Percentiles rank a stretch among this genome's conserved stretches.
Evolutionary conservation across 2,797 vertebrate genomes (phyloP).

Genomic region (Gila robusta): DNA sequence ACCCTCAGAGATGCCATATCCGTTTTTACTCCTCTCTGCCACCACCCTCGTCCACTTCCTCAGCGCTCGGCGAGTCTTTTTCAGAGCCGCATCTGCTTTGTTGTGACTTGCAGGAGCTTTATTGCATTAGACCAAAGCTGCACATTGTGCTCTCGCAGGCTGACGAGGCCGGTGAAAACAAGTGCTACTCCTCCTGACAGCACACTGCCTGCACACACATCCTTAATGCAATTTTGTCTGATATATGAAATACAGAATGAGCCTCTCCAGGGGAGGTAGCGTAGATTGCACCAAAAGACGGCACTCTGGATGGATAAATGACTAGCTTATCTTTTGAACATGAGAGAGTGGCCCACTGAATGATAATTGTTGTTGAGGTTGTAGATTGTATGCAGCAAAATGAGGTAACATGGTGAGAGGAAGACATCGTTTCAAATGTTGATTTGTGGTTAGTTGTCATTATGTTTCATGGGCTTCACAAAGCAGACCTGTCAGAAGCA

Average conservation of each 20-base stretch:
- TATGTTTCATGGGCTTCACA: conserved; percentile 65
- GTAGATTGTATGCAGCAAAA: conserved; percentile 51
- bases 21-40: background rate
- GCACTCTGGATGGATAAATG: conserved; percentile 46
- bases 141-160: conserved; percentile 57
- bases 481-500: conserved; percentile 66
- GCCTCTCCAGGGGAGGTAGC: conserved; percentile 71
- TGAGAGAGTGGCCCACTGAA: conserved; percentile 59
- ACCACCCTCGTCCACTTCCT: conserved; percentile 14
- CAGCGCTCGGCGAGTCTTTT: conserved; percentile 58
- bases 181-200: conserved; percentile 75
- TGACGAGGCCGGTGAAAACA: conserved; percentile 74
- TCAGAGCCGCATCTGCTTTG: conserved; percentile 74
- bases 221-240: conserved; percentile 81
- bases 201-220: conserved; percentile 65
- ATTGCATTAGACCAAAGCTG: conserved; percentile 79
- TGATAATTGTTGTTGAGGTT: conserved; percentile 72
- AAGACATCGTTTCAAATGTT: conserved; percentile 66
- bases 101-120: conserved; percentile 75
- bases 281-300: conserved; percentile 68
- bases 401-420: conserved; percentile 60
- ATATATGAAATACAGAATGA: conserved; percentile 78
- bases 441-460: conserved; percentile 70
- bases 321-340: conserved; percentile 55
- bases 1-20: conserved; percentile 53